Conservation (phyloP, 1,140 invertebrate genomes). For the Pectinophora gossypiella region DNA sequence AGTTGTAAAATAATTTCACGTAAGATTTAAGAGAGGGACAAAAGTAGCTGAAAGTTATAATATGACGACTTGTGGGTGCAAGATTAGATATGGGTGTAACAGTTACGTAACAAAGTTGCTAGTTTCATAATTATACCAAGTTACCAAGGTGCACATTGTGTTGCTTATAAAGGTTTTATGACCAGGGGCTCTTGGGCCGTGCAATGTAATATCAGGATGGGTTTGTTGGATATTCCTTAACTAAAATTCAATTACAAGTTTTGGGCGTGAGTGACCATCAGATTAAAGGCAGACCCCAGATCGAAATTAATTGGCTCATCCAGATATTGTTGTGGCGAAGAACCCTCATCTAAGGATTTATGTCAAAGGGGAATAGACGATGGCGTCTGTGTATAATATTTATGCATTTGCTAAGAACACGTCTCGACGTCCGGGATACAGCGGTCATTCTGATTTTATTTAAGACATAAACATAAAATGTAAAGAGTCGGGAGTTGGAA, state of each 20-base stretch:
- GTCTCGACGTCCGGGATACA: no score
- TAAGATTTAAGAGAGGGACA: no score
- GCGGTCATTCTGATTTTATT: neutral
- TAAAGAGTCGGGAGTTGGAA: neutral
- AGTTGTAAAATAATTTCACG: no score
- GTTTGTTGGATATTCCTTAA: constrained; percentile 53
- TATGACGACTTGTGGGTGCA: no score
- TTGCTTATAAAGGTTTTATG: no score
- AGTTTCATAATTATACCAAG: no score
- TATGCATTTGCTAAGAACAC: neutral
- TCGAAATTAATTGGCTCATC: constrained; percentile 72
- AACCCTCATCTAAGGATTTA: constrained; percentile 69
- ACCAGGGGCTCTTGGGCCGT: neutral
- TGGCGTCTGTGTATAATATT: neutral
- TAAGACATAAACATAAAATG: neutral
- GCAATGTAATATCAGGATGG: constrained; percentile 21
- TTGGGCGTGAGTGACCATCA: constrained; percentile 70
- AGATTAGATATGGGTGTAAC: no score
- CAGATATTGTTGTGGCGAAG: constrained; percentile 61
- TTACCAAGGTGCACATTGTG: no score
- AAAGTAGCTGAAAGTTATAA: no score
- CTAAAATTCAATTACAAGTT: constrained; percentile 73
- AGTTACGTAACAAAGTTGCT: no score
- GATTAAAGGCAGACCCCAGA: constrained; percentile 63
- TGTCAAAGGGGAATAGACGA: constrained; percentile 25